These are phyloP conservation scores for Eucriotettix oculatus DNA, from an alignment of 2,888 invertebrate species.

Conservation along the genomic window DNA sequence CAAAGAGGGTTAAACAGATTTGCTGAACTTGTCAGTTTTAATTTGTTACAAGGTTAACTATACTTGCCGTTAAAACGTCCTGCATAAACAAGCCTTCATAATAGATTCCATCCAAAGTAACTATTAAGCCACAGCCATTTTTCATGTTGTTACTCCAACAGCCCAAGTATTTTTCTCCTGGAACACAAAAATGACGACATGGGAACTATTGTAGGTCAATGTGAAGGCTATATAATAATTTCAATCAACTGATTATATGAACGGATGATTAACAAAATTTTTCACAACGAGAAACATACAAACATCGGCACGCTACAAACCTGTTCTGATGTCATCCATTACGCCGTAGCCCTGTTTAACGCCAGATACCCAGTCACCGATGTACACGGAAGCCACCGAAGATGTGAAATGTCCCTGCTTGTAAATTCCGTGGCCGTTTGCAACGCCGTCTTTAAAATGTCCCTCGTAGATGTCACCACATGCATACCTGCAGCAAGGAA, in stretches of 20 bases:
- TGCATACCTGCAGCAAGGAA: conserved; percentile 30
- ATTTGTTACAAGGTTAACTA: background rate
- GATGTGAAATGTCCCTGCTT: conserved; percentile 64
- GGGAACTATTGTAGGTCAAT: background rate
- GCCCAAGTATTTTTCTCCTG: conserved; percentile 77
- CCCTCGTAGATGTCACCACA: conserved; percentile 75
- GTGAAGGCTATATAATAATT: background rate
- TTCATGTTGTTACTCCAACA: conserved; percentile 73
- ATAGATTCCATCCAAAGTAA: conserved; percentile 78
- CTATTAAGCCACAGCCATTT: conserved; percentile 69
- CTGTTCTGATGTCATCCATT: conserved; percentile 68
- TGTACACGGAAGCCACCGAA: conserved; percentile 60
- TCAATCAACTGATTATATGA: background rate
- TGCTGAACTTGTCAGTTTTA: too few relatives aligned
- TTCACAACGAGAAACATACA: background rate
- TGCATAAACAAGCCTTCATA: conserved; percentile 76
- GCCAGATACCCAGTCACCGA: conserved; percentile 75
- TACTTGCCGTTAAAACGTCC: conserved; percentile 50
- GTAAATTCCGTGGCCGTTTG: conserved; percentile 72
- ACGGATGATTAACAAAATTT: background rate
- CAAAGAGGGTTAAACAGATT: too few relatives aligned
- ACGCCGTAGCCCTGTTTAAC: conserved; percentile 74
- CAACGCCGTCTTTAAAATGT: conserved; percentile 65
- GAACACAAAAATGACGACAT: background rate
- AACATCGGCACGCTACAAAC: conserved; percentile 18